Base-by-base conservation (phyloP, 2,888 invertebrate species). In the Pseudoips prasinana region DNA sequence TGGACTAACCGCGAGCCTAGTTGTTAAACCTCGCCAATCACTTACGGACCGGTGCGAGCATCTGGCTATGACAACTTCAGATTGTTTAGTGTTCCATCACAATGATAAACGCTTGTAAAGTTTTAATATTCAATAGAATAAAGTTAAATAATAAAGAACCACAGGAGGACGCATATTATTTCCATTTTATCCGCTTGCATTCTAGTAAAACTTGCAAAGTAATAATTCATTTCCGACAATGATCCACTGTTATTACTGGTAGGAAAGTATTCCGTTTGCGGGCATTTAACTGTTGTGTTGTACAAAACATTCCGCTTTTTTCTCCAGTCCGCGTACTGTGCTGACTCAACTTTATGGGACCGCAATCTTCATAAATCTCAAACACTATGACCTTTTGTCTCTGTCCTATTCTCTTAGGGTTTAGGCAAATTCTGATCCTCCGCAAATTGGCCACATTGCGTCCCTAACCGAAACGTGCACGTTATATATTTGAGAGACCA, bases 321-420 rank as follows among this genome's bases (percentile, higher is more conserved):
- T 43, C 33, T 37, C 25, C 33, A 41, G 38, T 33, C 33, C 50
- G 61, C 58, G 49, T 59, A 58, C 47, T 46, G 32, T 28, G 58
- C 58, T 56, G 58, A 58, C 61, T 47, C 63, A 68, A 63, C 43
- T 63, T 65, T 63, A 67, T 62, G 58, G 49, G 50, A 59, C 67
- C 76, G 73, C 76, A 81, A 82, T 82, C 77, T 80, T 74, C 74
- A 81, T 82, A 82, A 82, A 82, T 83, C 80, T 77, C 68, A 53
- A 55, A 64, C 62, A 64, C 60, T 62, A 62, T 75, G 77, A 77
- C 78, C 77, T 81, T 80, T 80, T 81, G 78, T 81, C 80, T 78
- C 66, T 74, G 79, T 77, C 66, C 66, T 68, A 57, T 70, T 71
- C 66, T 67, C 66, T 71, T 62, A 67, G 66, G 73, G 70, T 68